Conservation (phyloP, 30 jellyfish, hydroid and myxozoan species). For the Hydra vulgaris region DNA sequence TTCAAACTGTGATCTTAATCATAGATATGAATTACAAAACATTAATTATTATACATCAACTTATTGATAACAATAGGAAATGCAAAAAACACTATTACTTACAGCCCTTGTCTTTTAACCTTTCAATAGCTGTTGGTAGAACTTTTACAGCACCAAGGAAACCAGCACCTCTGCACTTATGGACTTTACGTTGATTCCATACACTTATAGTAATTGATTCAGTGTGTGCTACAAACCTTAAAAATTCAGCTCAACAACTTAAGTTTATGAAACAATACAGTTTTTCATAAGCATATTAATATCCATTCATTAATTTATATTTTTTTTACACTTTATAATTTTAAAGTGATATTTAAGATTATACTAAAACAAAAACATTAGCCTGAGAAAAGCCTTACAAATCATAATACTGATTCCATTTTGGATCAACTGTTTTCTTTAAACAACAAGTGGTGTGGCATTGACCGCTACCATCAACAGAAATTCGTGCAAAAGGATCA, state of each 20-base stretch:
- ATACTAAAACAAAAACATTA: neutral
- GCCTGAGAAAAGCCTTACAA: constrained; percentile 43
- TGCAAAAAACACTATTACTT: constrained; percentile 6
- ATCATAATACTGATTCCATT: constrained; percentile 94
- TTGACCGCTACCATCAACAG: constrained; percentile 96
- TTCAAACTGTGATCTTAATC: constrained; percentile 67
- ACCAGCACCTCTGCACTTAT: constrained; percentile 91
- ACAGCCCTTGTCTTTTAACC: constrained; percentile 89
- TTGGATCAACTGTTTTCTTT: constrained; percentile 85
- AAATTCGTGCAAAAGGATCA: constrained; percentile 90
- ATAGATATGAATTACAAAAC: neutral
- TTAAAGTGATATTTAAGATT: no score
- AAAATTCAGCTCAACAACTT: neutral
- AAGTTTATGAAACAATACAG: neutral
- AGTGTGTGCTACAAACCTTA: constrained; percentile 62
- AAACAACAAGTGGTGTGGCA: constrained; percentile 79
- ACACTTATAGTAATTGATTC: constrained; percentile 83
- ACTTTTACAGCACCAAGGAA: constrained; percentile 82
- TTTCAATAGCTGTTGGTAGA: constrained; percentile 58
- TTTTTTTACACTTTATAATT: no score
- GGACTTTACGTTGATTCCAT: constrained; percentile 92
- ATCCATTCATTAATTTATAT: neutral
- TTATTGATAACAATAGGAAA: neutral
- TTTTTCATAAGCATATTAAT: no score
- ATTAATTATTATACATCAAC: no score